phyloP scores from a whole-genome alignment of 2,888 invertebrate species.

The Drosophila atroscutellata region DNA sequence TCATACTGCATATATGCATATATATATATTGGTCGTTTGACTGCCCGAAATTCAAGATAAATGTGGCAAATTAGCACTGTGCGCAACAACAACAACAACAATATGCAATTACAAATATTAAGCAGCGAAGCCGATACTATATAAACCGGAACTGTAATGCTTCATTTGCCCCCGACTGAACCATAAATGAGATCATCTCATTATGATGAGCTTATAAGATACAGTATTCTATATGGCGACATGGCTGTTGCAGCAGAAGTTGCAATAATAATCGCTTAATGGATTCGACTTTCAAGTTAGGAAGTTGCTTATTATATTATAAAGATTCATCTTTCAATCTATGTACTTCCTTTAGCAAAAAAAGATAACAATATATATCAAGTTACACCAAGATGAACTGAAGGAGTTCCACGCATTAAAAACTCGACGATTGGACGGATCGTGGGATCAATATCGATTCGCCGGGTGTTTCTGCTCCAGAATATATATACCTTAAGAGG shows the following conservation, averaged over 20 bases:
- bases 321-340: neutral
- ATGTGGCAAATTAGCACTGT: conserved; percentile 64
- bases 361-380: neutral
- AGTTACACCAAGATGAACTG: neutral
- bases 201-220: neutral
- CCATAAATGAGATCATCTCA: neutral
- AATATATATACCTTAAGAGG: neutral
- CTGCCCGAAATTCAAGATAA: conserved; percentile 52
- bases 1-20: conserved; percentile 38
- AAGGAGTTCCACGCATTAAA: too few relatives aligned
- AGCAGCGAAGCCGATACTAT: conserved; percentile 7
- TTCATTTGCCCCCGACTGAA: neutral
- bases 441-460: too few relatives aligned
- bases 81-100: conserved; percentile 16
- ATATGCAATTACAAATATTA: conserved; percentile 9
- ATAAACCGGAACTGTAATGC: conserved; percentile 39
- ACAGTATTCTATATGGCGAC: neutral
- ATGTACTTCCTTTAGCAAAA: neutral
- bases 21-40: conserved; percentile 6
- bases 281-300: neutral
- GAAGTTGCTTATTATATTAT: neutral
- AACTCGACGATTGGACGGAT: neutral
- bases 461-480: neutral
- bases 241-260: neutral
- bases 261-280: neutral